Evolutionary conservation across 2,113 vertebrate species (phyloP), one percentile per base, ranked within the genome.

Genomic region (Sialia sialis): DNA sequence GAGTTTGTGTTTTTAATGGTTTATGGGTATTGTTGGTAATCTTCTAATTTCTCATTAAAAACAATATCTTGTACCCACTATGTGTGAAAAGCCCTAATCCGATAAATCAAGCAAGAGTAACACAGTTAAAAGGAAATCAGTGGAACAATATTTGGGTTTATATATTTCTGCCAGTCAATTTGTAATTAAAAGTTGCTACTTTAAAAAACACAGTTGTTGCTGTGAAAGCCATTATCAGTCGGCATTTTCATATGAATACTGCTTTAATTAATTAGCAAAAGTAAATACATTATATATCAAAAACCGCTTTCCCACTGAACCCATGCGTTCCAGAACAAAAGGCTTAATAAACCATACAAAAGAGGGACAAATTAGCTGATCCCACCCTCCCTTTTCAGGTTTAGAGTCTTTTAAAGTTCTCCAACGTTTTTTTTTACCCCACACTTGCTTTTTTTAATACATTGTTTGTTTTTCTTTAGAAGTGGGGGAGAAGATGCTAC

Each of bases 171-270:
- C 96, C 97, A 97, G 95, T 97, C 97, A 98, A 98, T 96, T 97
- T 97, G 97, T 99, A 99, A 99, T 99, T 99, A 99, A 98, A 99
- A 98, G 98, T 98, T 98, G 97, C 98, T 97, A 97, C 97, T 97
- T 97, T 97, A 98, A 98, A 98, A 98, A 97, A 97, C 97, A 97
- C 93, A 98, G 98, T 98, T 98, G 98, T 98, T 99, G 98, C 98
- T 98, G 97, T 96, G 98, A 98, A 98, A 98, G 97, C 98, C 98
- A 98, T 98, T 99, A 99, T 99, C 98, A 98, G 98, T 97, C 98
- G 90, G 97, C 98, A 99, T 99, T 99, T 99, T 99, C 98, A 98
- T 98, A 98, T 98, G 98, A 99, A 98, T 98, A 98, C 98, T 97
- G 98, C 97, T 98, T 98, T 98, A 98, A 98, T 99, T 98, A 98